phyloP scores from a whole-genome alignment of 2,888 invertebrate species.

The Drosophila barbarae region DNA sequence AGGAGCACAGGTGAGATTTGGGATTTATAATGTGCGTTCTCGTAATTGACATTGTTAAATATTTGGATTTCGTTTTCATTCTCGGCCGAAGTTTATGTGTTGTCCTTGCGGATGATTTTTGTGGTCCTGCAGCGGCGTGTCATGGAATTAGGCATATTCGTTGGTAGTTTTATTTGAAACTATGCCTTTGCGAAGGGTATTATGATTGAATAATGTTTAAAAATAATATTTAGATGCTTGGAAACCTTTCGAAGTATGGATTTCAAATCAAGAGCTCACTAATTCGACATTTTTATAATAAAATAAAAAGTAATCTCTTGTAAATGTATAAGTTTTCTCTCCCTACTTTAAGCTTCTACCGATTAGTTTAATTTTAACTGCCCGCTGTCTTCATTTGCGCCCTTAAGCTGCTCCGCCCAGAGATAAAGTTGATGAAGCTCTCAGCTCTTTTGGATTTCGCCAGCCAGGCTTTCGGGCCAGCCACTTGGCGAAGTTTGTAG shows the following conservation, averaged over 20 bases:
- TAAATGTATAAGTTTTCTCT: no score
- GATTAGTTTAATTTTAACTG: conserved; percentile 9
- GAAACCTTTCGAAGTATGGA: not conserved
- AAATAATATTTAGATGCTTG: no score
- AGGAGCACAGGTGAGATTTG: conserved; percentile 71
- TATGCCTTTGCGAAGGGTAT: no score
- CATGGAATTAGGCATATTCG: conserved; percentile 14
- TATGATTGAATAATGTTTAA: no score
- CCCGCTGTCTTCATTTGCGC: not conserved
- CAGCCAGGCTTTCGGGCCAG: conserved; percentile 1
- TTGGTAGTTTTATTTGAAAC: not conserved
- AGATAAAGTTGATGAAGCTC: conserved; percentile 15
- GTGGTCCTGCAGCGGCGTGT: conserved; percentile 3
- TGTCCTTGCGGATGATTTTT: conserved; percentile 43
- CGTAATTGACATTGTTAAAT: conserved; percentile 74
- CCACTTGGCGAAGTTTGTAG: conserved; percentile 37
- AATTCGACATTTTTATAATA: not conserved
- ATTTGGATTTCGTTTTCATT: conserved; percentile 58
- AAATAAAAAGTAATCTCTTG: not conserved
- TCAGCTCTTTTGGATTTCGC: not conserved
- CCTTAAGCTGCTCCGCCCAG: not conserved
- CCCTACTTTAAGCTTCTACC: conserved; percentile 1
- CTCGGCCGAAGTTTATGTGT: conserved; percentile 16
- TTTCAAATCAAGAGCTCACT: not conserved
- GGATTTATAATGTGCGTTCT: conserved; percentile 73